Evolutionary conservation across 2,113 vertebrate genomes (phyloP).

Genomic region (Bungarus multicinctus): DNA sequence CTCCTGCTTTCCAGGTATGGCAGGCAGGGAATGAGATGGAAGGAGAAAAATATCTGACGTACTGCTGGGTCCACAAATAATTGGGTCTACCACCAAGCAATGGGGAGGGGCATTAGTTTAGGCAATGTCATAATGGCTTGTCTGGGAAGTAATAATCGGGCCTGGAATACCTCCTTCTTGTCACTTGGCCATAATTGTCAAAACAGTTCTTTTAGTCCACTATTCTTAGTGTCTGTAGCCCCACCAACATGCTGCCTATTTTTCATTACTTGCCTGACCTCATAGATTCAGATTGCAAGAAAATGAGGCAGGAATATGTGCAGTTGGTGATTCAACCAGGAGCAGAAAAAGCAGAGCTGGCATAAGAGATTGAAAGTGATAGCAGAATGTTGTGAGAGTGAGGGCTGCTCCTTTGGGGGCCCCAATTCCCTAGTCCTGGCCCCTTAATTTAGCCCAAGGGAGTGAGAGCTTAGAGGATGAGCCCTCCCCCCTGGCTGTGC

Average conservation of each 20-base stretch:
- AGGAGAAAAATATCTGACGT: background rate
- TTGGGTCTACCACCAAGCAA: background rate
- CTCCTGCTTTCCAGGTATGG: background rate
- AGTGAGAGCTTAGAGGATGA: too few relatives aligned
- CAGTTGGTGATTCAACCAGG: background rate
- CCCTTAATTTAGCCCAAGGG: too few relatives aligned
- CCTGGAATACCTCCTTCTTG: background rate
- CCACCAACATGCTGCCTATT: background rate
- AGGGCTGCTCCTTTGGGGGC: background rate
- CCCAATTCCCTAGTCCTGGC: background rate
- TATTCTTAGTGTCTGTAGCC: background rate
- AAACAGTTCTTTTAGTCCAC: background rate
- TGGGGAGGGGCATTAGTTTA: background rate
- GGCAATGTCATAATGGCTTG: background rate
- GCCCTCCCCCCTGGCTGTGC: too few relatives aligned
- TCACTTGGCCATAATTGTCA: background rate
- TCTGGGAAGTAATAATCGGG: background rate
- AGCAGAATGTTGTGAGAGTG: background rate
- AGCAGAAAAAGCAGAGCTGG: background rate
- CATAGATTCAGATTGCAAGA: background rate
- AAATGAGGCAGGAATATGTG: background rate
- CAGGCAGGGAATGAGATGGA: background rate
- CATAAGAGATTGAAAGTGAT: background rate
- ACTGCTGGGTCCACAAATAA: background rate
- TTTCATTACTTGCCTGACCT: background rate